Conservation (phyloP, 2,888 invertebrate genomes). For the Drosophila algonquin region DNA sequence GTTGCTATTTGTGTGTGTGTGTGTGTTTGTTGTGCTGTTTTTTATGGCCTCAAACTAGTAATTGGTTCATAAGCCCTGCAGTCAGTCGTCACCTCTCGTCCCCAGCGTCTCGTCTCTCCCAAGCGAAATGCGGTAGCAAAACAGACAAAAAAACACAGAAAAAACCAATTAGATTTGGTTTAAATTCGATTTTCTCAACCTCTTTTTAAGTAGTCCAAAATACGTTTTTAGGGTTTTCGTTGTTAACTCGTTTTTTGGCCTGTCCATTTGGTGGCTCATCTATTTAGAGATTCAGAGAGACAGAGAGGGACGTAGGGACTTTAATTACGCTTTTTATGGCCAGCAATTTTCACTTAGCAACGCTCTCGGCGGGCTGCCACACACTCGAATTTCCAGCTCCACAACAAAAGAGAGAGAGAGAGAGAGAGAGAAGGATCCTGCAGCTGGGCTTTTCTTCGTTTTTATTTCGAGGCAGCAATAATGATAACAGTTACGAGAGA, state of each 20-base stretch:
- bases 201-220: constrained; percentile 56
- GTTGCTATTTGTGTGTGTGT: constrained; percentile 51
- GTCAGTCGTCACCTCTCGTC: constrained; percentile 1
- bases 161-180: constrained; percentile 59
- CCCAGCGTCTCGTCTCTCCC: background rate
- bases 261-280: background rate
- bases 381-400: too few species aligned
- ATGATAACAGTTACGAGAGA: constrained; percentile 47
- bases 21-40: constrained; percentile 38
- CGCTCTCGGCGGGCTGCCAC: background rate
- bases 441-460: background rate
- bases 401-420: too few species aligned
- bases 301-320: background rate
- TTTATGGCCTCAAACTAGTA: constrained; percentile 72
- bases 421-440: background rate
- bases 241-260: background rate
- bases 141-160: constrained; percentile 34
- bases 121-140: constrained; percentile 7
- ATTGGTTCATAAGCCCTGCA: constrained; percentile 79
- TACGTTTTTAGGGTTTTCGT: constrained; percentile 18
- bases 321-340: constrained; percentile 16
- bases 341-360: background rate
- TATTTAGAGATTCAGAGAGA: constrained; percentile 6
- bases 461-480: constrained; percentile 30
- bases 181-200: constrained; percentile 28